Evolutionary conservation across 2,113 vertebrate genomes (phyloP), one percentile per base, ranked within the genome.

Genomic region (Pedionomus torquatus): DNA sequence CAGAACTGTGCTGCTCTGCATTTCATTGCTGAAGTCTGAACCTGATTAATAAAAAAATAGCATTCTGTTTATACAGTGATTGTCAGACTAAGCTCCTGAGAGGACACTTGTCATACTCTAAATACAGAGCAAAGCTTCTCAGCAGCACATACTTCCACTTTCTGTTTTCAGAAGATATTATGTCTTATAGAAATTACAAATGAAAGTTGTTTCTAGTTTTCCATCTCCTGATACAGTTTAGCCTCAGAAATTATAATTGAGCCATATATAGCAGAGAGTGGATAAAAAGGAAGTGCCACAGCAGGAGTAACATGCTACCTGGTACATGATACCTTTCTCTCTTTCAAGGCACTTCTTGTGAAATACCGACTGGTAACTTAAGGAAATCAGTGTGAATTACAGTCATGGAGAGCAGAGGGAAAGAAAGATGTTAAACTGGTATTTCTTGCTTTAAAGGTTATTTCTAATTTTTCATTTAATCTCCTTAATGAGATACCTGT

Each of bases 371-470:
- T 69, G 79, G 33, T 46, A 61, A 52, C 43, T 76, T 44, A 80
- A 83, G 48, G 80, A 93, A 95, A 92, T 63, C 16, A 83, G 8
- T n/a, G n/a, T 92, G 83, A 96, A 57, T 75, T 78, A 87, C 20
- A 94, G 86, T 43, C 19, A 51, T 17, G n/a, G 43, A 30, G 75
- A 95, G 49, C 64, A 91, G 66, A 74, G 55, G n/a, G 66, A 96
- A 91, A 94, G 79, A 93, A 93, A 90, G 46, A 86, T 58, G 71
- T 77, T 96, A 96, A 97, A 95, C 75, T 85, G 86, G 46, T 54
- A 74, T 87, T 94, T 91, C 76, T 87, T 96, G 55, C 65, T 94
- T 90, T 91, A 97, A 89, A 94, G 63, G 89, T 97, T 98, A 93
- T 87, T 87, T 97, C 90, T 95, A 93, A 95, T 87, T 92, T 89